Conservation (phyloP, 2,888 invertebrate genomes). For the Synergus gifuensis region DNA sequence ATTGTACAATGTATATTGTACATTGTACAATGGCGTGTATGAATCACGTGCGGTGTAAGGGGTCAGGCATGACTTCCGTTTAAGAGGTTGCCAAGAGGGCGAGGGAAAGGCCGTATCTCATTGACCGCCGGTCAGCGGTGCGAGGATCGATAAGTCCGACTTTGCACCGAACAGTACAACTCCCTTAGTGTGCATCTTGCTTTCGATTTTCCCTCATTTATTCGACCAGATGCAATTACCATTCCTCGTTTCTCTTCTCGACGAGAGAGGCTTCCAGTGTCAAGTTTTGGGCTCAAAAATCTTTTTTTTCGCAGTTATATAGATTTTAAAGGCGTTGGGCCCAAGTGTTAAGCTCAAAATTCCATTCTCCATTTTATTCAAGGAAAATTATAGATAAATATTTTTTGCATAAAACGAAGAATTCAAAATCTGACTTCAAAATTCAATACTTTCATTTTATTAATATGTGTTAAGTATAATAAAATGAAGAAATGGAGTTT, state of each 20-base stretch:
- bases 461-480: neutral
- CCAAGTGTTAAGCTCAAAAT: neutral
- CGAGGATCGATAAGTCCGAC: constrained; percentile 55
- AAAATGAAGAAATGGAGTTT: neutral
- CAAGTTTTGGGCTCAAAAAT: neutral
- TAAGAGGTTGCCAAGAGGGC: constrained; percentile 64
- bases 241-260: constrained; percentile 10
- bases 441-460: neutral
- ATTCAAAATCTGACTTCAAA: too few relatives aligned
- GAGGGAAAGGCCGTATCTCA: constrained; percentile 75
- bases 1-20: neutral
- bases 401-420: too few relatives aligned
- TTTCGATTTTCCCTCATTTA: constrained; percentile 53
- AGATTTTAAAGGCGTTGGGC: too few relatives aligned
- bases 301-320: neutral
- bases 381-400: too few relatives aligned
- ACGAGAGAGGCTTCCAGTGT: constrained; percentile 24
- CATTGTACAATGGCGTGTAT: constrained; percentile 56
- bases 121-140: constrained; percentile 75
- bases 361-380: neutral
- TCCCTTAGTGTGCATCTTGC: constrained; percentile 45
- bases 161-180: constrained; percentile 19
- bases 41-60: constrained; percentile 65
- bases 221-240: constrained; percentile 41
- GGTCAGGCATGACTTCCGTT: constrained; percentile 67